phyloP scores from a whole-genome alignment of 2,888 invertebrate genomes.

The Meandrusa payeni region DNA sequence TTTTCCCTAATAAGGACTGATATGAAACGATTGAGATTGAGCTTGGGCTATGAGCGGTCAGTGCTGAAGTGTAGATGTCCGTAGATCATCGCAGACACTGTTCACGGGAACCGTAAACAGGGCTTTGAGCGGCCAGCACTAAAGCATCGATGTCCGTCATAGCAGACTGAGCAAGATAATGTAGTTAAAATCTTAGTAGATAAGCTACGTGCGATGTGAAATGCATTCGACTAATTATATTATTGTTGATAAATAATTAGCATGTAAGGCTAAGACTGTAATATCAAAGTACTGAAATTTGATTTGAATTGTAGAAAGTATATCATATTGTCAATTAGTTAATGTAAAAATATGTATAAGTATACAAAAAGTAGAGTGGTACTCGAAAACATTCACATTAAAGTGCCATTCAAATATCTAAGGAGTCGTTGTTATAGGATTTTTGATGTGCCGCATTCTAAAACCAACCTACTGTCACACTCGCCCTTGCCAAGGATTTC shows the following conservation, averaged over 20 bases:
- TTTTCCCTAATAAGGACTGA: neutral
- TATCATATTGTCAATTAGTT: no score
- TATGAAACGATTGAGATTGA: neutral
- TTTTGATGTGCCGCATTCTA: no score
- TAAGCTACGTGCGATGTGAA: neutral
- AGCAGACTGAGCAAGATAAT: neutral
- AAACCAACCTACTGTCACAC: no score
- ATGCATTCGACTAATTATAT: neutral
- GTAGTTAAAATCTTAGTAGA: neutral
- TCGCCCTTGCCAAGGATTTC: no score
- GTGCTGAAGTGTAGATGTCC: neutral
- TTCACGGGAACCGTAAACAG: neutral
- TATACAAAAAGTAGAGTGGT: no score
- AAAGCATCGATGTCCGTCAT: neutral
- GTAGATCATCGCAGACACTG: neutral
- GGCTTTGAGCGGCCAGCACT: neutral
- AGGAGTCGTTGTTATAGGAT: no score
- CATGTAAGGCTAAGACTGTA: no score
- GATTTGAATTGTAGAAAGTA: no score
- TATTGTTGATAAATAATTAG: neutral
- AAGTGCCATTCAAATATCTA: no score
- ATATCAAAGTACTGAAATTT: no score
- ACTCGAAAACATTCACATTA: no score
- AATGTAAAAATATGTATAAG: no score
- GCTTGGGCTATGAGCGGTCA: neutral